These are phyloP conservation scores for Lethrus apterus DNA, from an alignment of 1,140 invertebrate genomes.

Conservation along the genomic window DNA sequence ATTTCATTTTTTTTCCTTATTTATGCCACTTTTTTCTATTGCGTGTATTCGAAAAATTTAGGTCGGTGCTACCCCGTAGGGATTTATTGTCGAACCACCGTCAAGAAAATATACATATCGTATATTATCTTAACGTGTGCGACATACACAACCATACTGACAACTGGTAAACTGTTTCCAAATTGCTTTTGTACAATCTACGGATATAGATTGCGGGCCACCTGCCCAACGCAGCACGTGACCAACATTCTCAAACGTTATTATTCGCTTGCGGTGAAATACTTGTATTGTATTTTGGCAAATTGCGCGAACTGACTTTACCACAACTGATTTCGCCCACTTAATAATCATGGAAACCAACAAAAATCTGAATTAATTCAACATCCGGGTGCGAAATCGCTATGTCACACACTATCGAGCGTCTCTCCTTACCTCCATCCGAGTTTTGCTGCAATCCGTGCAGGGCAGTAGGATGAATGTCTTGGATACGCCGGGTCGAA, in stretches of 20 bases:
- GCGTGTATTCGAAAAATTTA: conserved; percentile 2
- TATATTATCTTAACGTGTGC: conserved; percentile 18
- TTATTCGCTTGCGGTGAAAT: conserved; percentile 1
- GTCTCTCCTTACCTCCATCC: conserved; percentile 53
- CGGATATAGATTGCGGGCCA: conserved; percentile 14
- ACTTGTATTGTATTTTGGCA: conserved; percentile 12
- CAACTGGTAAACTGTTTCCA: conserved; percentile 18
- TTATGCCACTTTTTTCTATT: no score
- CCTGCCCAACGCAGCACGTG: conserved; percentile 12
- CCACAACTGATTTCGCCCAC: conserved; percentile 10
- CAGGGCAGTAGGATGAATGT: conserved; percentile 78
- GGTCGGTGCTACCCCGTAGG: neutral
- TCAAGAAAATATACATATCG: conserved; percentile 14
- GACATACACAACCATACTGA: conserved; percentile 17
- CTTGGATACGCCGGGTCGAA: conserved; percentile 77
- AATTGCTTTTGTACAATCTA: conserved; percentile 17
- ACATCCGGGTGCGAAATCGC: neutral
- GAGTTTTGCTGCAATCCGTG: conserved; percentile 57
- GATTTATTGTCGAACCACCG: conserved; percentile 9
- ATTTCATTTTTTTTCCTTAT: no score
- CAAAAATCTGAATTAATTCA: conserved; percentile 14
- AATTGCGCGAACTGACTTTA: conserved; percentile 9
- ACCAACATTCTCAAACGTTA: conserved; percentile 8
- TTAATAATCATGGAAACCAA: conserved; percentile 5
- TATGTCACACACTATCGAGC: neutral